Conservation (phyloP, 2,113 vertebrate species). For the Nothobranchius kuhntae region DNA sequence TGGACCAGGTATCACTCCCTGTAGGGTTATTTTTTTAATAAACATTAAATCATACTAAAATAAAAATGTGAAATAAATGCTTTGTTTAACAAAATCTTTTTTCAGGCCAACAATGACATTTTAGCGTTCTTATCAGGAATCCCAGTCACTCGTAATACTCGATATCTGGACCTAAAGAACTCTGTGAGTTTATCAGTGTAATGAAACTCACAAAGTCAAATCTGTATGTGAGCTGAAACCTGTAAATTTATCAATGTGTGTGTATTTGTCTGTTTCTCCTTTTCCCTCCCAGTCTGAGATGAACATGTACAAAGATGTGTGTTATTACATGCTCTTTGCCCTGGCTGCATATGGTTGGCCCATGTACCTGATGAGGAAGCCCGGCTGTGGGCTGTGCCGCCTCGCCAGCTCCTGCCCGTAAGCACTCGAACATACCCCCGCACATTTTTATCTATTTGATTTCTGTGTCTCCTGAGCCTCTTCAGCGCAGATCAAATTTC, state of each 20-base stretch:
- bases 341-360: constrained; percentile 98
- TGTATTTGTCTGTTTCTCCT: neutral
- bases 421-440: constrained; percentile 63
- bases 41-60: neutral
- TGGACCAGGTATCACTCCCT: constrained; percentile 74
- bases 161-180: constrained; percentile 97
- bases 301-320: constrained; percentile 97
- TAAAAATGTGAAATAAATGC: neutral
- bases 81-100: constrained; percentile 27
- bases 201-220: neutral
- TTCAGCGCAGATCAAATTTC: constrained; percentile 36
- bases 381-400: constrained; percentile 92
- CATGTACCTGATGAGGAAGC: constrained; percentile 98
- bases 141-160: constrained; percentile 95
- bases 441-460: constrained; percentile 55
- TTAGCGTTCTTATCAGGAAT: constrained; percentile 97
- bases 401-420: constrained; percentile 96
- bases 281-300: constrained; percentile 87
- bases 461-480: constrained; percentile 48
- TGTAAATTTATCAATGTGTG: constrained; percentile 2
- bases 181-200: constrained; percentile 80
- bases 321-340: constrained; percentile 99
- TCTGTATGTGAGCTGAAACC: no score
- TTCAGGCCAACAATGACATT: constrained; percentile 96
- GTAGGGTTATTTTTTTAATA: no score